A percentile compares a stretch with the other conserved stretches of the same genome.
Evolutionary conservation across 2,888 invertebrate genomes (phyloP).

Genomic region (Pyralis farinalis): DNA sequence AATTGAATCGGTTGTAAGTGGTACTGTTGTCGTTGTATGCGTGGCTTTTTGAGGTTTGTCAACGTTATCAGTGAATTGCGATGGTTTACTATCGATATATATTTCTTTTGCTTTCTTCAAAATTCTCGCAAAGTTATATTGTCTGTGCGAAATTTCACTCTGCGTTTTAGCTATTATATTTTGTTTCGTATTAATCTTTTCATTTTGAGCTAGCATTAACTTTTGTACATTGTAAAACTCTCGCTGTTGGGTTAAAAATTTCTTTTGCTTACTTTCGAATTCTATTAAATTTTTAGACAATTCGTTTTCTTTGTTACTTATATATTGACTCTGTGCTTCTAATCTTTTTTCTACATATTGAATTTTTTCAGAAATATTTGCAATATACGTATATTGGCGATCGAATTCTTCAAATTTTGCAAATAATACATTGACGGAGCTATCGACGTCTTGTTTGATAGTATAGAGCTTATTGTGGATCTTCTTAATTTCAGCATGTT

Average conservation of each 20-base stretch:
- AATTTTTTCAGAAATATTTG: conserved; percentile 44
- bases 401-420: conserved; percentile 56
- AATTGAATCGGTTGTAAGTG: conserved; percentile 41
- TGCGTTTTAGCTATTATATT: conserved; percentile 60
- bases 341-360: conserved; percentile 41
- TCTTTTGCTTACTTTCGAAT: conserved; percentile 63
- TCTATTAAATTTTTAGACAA: conserved; percentile 48
- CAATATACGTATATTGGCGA: conserved; percentile 43
- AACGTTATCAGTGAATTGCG: conserved; percentile 8
- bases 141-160: conserved; percentile 61
- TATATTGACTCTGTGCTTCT: conserved; percentile 36
- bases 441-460: conserved; percentile 45
- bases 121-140: conserved; percentile 60
- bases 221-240: conserved; percentile 67
- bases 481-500: conserved; percentile 56
- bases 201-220: conserved; percentile 60
- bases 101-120: conserved; percentile 61
- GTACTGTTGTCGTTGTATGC: conserved; percentile 22
- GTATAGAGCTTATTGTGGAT: conserved; percentile 45
- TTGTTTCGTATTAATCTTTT: conserved; percentile 61
- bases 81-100: conserved; percentile 33
- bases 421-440: conserved; percentile 33
- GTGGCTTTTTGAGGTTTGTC: conserved; percentile 11
- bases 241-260: conserved; percentile 58
- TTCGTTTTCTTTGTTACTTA: conserved; percentile 44